Conservation (phyloP, 2,888 invertebrate genomes). For the Rutpela maculata region DNA sequence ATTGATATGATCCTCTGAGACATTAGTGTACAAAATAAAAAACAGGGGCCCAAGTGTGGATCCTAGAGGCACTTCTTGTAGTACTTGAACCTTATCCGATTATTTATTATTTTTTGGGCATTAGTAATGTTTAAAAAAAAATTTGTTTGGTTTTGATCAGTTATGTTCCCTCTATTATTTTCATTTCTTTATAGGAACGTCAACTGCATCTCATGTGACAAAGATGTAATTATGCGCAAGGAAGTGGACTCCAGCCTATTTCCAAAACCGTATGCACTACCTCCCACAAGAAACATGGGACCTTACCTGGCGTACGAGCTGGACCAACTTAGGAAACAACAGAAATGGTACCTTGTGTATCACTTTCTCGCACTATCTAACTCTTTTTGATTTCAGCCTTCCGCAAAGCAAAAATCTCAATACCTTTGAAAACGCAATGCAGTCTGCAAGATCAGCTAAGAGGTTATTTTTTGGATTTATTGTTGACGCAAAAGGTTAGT, state of each 20-base stretch:
- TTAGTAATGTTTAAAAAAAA: too few species aligned
- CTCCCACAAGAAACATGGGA: conserved; percentile 79
- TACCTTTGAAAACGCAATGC: conserved; percentile 72
- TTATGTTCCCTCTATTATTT: too few species aligned
- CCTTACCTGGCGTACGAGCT: conserved; percentile 85
- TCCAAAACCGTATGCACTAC: conserved; percentile 76
- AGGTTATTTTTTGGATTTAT: conserved; percentile 54
- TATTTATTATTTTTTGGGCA: too few species aligned
- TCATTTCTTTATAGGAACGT: conserved; percentile 76
- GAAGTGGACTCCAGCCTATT: conserved; percentile 74
- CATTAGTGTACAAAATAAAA: too few species aligned
- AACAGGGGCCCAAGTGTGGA: too few species aligned
- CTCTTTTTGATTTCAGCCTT: conserved; percentile 60
- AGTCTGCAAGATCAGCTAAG: conserved; percentile 63
- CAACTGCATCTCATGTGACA: conserved; percentile 87
- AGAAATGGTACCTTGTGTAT: conserved; percentile 71
- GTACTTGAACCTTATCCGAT: too few species aligned
- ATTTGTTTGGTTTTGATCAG: too few species aligned
- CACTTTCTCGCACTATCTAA: not conserved
- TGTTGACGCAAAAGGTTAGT: not conserved
- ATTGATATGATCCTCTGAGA: too few species aligned
- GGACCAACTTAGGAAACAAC: conserved; percentile 76
- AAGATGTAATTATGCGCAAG: conserved; percentile 83
- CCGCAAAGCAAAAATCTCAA: conserved; percentile 73
- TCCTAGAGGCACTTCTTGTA: too few species aligned